These are phyloP conservation scores for Karalla daura DNA, from an alignment of 2,797 vertebrate genomes.

Conservation along the genomic window DNA sequence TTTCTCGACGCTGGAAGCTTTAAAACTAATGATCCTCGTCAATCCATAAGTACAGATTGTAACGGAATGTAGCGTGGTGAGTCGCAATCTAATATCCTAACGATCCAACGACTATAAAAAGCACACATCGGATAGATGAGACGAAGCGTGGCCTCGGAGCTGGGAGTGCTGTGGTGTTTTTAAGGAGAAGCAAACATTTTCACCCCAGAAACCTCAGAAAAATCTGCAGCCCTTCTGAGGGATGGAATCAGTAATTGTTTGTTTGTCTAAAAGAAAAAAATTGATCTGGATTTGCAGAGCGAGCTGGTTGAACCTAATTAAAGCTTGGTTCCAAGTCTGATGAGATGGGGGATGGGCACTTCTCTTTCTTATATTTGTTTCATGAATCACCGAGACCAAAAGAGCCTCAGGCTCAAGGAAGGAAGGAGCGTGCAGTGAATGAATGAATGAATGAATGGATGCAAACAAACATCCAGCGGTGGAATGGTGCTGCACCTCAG, in stretches of 20 bases:
- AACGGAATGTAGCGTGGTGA: slow-evolving; percentile 8
- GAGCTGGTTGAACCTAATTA: neutral
- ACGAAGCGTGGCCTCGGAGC: slow-evolving; percentile 38
- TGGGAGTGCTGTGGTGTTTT: slow-evolving; percentile 28
- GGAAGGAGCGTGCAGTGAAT: neutral
- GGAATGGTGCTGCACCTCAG: slow-evolving; percentile 16
- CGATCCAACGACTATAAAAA: slow-evolving; percentile 37
- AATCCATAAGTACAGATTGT: slow-evolving; percentile 25
- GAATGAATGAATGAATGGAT: neutral
- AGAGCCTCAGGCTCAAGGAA: neutral
- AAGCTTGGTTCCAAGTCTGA: neutral
- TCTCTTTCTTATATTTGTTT: neutral
- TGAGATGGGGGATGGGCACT: neutral
- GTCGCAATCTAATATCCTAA: slow-evolving; percentile 27
- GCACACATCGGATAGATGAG: slow-evolving; percentile 34
- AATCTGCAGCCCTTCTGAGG: slow-evolving; percentile 9
- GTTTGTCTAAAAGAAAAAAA: slow-evolving; percentile 15
- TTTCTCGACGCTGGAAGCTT: slow-evolving; percentile 7
- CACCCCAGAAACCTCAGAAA: slow-evolving; percentile 6
- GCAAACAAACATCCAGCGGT: slow-evolving; percentile 45
- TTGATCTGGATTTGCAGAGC: slow-evolving; percentile 1
- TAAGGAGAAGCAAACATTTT: neutral
- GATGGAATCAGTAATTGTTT: slow-evolving; percentile 6
- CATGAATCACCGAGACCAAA: slow-evolving; percentile 11
- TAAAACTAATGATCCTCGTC: slow-evolving; percentile 29